These are phyloP conservation scores for Nautilus pompilius DNA, from an alignment of 1,140 invertebrate genomes.

Conservation along the genomic window DNA sequence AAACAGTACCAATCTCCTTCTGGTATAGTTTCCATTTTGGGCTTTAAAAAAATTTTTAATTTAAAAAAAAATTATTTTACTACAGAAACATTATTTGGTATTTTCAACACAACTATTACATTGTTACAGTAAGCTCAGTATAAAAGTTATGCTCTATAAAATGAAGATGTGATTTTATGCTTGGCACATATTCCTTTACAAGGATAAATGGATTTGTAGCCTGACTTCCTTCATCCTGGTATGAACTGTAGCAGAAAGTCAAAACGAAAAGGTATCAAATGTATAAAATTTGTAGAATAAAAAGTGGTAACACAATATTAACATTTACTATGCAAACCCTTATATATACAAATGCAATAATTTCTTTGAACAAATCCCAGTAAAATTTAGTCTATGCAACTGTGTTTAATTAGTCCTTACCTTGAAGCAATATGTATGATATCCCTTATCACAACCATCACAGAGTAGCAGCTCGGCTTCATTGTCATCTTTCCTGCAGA, in stretches of 20 bases:
- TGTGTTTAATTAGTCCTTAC: conserved; percentile 27
- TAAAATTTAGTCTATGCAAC: not conserved
- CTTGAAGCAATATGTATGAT: conserved; percentile 97
- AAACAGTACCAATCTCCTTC: conserved; percentile 97
- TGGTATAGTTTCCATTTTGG: conserved; percentile 91
- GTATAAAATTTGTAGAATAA: not conserved
- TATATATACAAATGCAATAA: not conserved
- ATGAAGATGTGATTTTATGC: no score
- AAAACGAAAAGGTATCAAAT: not conserved
- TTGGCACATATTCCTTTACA: no score
- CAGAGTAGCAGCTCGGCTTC: conserved; percentile 92
- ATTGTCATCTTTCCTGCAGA: conserved; percentile 92
- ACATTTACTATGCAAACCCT: not conserved
- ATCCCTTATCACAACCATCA: conserved; percentile 96
- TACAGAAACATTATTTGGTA: no score
- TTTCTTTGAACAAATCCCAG: not conserved
- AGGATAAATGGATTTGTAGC: no score
- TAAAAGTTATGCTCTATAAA: no score
- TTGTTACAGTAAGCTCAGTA: no score
- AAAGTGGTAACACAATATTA: not conserved
- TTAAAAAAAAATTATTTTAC: no score
- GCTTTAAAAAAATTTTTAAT: conserved; percentile 58
- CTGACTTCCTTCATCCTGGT: no score
- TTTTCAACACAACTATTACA: no score
- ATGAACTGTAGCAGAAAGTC: no score